Percentiles rank a stretch among this genome's conserved stretches.
These are phyloP conservation scores for Polylopha cassiicola DNA, from an alignment of 2,888 invertebrate genomes.

Conservation along the genomic window DNA sequence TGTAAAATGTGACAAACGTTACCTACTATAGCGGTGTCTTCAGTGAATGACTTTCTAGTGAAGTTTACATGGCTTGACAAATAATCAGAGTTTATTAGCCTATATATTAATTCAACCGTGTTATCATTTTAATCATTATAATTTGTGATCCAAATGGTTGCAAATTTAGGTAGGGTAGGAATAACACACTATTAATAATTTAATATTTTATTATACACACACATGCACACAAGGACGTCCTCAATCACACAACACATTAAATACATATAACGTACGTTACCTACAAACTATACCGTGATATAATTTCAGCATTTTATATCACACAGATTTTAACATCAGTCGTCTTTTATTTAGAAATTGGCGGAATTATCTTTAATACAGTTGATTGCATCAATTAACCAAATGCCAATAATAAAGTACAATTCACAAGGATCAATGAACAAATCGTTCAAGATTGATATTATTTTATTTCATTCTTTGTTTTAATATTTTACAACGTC, in stretches of 20 bases:
- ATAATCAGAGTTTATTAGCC: no score
- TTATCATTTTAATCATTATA: no score
- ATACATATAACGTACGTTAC: slow-evolving; percentile 61
- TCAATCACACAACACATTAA: slow-evolving; percentile 64
- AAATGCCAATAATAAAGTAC: slow-evolving; percentile 48
- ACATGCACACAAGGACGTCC: slow-evolving; percentile 76
- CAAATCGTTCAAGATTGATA: no score
- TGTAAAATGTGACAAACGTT: slow-evolving; percentile 33
- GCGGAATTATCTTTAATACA: slow-evolving; percentile 51
- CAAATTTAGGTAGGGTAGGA: slow-evolving; percentile 26
- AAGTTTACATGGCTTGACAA: slow-evolving; percentile 1
- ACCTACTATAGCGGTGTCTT: slow-evolving; percentile 53
- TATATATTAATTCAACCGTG: no score
- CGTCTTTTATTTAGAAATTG: slow-evolving; percentile 64
- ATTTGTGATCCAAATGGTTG: slow-evolving; percentile 20
- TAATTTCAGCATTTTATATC: slow-evolving; percentile 69
- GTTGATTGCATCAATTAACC: slow-evolving; percentile 34
- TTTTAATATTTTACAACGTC: slow-evolving; percentile 41
- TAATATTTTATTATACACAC: slow-evolving; percentile 64
- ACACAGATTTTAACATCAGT: slow-evolving; percentile 74
- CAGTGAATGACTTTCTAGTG: slow-evolving; percentile 25
- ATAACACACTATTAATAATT: slow-evolving; percentile 26
- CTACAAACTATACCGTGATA: slow-evolving; percentile 65
- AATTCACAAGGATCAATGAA: slow-evolving; percentile 33
- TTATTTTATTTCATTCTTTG: slow-evolving; percentile 3